Conservation (phyloP, 2,888 invertebrate species). For the Leptinotarsa rubiginosa region DNA sequence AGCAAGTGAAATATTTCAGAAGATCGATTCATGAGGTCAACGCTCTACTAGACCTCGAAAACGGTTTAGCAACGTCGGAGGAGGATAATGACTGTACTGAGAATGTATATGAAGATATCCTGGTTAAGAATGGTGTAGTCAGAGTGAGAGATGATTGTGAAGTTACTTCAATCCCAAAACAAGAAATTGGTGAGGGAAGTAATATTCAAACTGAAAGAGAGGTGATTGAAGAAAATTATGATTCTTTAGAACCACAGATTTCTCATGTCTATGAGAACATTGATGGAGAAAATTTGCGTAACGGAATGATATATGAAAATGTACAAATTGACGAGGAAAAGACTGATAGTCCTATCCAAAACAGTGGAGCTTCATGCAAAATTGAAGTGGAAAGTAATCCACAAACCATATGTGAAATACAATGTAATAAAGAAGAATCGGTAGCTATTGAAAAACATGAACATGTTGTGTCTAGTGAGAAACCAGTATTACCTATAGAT, state of each 20-base stretch:
- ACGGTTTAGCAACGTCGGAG: constrained; percentile 39
- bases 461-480: constrained; percentile 36
- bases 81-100: constrained; percentile 21
- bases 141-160: constrained; percentile 25
- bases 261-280: constrained; percentile 62
- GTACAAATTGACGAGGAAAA: constrained; percentile 45
- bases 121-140: constrained; percentile 20
- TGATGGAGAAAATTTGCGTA: constrained; percentile 48
- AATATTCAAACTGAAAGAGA: constrained; percentile 30
- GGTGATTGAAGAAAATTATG: constrained; percentile 51
- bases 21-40: constrained; percentile 82
- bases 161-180: constrained; percentile 27
- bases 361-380: constrained; percentile 32
- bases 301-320: constrained; percentile 42
- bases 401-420: constrained; percentile 51
- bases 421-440: constrained; percentile 54
- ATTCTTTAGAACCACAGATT: constrained; percentile 58
- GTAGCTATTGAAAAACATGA: constrained; percentile 21
- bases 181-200: constrained; percentile 41
- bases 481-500: constrained; percentile 43
- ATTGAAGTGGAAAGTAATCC: constrained; percentile 36
- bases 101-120: constrained; percentile 38
- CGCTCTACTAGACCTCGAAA: constrained; percentile 67
- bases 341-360: constrained; percentile 40
- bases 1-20: constrained; percentile 81